Evolutionary conservation across 2,797 vertebrate genomes (phyloP), one percentile per base, ranked within the genome.

Genomic region (Loris lydekkerianus): DNA sequence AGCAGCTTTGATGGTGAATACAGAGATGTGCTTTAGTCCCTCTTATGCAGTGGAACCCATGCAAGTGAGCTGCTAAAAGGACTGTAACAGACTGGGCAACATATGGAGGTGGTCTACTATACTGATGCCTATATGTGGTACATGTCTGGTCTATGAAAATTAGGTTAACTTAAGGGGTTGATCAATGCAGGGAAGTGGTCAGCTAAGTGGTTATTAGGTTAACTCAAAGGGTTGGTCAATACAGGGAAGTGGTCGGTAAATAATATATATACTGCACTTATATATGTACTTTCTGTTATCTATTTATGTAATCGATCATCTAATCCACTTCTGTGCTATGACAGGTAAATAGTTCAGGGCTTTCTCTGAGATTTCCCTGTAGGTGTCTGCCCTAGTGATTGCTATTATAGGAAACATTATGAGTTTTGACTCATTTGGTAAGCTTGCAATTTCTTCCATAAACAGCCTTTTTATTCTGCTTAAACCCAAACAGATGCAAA

Each of bases 401-500:
- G 53, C 70, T 96, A 7, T 97, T 97, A 98, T 75, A 91, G 88
- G 94, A 29, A 98, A 76, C 95, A 97, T 69, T 84, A 96, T 96
- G 69, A 92, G 58, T 72, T 98, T 96, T 97, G 96, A 97, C 88
- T 97, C 91, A 91, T 93, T 89, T 97, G 97, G 92, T 94, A 98
- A 95, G 78, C 93, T 97, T 97, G 21, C 60, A 60, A 17, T 96
- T 94, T 96, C 23, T 43, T 94, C 90, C 65, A 73, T 82, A 97
- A 94, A 94, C 7, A 90, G 5, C 8, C 43, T 86, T 93, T 70
- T 61, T 94, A 43, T 85, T 96, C 90, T 82, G 88, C 73, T 34
- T 5, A 49, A 63, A 37, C 9, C 0, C 88, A 69, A 67, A 23
- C 21, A 58, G 17, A 72, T 53, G 6, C n/a, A 53, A 76, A 21